phyloP scores from a whole-genome alignment of 1,140 invertebrate species.

The Pectinophora gossypiella region DNA sequence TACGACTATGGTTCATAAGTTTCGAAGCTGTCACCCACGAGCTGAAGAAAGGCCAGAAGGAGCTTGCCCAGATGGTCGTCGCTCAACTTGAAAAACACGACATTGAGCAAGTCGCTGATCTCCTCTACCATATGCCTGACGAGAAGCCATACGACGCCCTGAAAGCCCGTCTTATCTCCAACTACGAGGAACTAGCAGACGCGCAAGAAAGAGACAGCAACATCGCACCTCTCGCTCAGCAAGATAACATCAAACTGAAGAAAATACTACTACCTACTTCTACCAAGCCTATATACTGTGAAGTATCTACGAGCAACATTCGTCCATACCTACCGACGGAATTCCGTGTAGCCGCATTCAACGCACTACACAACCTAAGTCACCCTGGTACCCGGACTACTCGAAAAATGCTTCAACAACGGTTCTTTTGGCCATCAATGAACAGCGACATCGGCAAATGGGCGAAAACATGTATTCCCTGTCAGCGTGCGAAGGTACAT shows the following conservation, averaged over 20 bases:
- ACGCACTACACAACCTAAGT: not conserved
- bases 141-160: too few species aligned
- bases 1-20: too few species aligned
- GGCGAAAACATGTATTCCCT: conserved; percentile 22
- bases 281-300: not conserved
- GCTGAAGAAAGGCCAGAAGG: too few species aligned
- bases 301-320: not conserved
- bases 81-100: too few species aligned
- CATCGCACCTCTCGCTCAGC: not conserved
- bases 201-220: not conserved
- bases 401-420: not conserved
- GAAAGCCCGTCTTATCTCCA: too few species aligned
- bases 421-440: conserved; percentile 3
- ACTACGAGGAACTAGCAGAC: conserved; percentile 9
- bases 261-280: too few species aligned
- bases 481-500: conserved; percentile 23
- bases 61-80: too few species aligned
- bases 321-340: not conserved
- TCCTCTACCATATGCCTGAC: too few species aligned
- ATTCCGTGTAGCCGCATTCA: not conserved
- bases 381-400: conserved; percentile 2
- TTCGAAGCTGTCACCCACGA: too few species aligned
- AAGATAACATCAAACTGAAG: not conserved
- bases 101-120: too few species aligned
- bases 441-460: conserved; percentile 44